Evolutionary conservation across 2,888 invertebrate genomes (phyloP), one percentile per base, ranked within the genome.

Genomic region (Calephelis perditalis): DNA sequence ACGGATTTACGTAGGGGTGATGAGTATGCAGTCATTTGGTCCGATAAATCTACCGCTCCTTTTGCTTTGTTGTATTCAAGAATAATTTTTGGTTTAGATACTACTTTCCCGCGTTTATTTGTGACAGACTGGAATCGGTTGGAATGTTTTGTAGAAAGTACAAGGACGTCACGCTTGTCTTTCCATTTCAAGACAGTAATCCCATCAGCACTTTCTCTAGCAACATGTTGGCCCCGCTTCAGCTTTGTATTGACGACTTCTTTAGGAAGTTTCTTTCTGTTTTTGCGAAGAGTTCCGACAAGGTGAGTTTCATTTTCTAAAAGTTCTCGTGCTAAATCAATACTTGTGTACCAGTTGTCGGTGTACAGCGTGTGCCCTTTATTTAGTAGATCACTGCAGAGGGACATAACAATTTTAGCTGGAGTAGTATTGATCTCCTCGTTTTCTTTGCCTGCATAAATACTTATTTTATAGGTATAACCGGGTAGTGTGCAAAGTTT

Each of bases 1-100:
- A 73, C 56, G 44, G 68, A 66, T 64, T 71, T 73, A 56, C 71
- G 54, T 44, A 73, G 63, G 52, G 74, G 70, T 52, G 73, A 68
- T 44, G 63, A 66, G 40, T 67, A 68, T 47, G 71, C 63, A 4
- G 65, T 62, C 70, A 72, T 71, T 62, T 76, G 74, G 55, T 75
- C 71, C 15, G 68, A 70, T 56, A 73, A 58, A 63, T 75, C 67
- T 15, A 76, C 70, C 45, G 72, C 67, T 26, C 64, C 62, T 65
- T 75, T 77, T 7, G 59, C 52, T 46, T 56, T 56, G 37, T 56
- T 56, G n/a, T 37, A 56, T 7, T 36, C 35, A 54, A 26, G 3
- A 5, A 54, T 7, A n/a, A 46, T 46, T 46, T 46, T 46, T n/a
- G 46, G 46, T 7, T 46, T 46, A n/a, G 12, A 46, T 46, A n/a